Evolutionary conservation across 2,113 vertebrate genomes (phyloP), one percentile per base, ranked within the genome.

Genomic region (Aspidoscelis tigris): DNA sequence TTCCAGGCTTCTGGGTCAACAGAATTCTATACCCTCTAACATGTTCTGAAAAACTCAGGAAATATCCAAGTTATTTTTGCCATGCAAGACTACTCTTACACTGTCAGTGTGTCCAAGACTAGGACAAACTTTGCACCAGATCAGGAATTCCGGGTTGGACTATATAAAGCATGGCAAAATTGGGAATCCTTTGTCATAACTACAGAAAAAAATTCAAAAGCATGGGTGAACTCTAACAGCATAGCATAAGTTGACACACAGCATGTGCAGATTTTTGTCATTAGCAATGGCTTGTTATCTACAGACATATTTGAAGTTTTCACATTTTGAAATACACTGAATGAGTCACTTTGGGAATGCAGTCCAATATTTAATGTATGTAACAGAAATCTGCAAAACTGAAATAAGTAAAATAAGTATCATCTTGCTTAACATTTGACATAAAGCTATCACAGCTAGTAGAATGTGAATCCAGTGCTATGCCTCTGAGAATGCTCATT

Each of bases 401-500:
- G 53, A 82, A 78, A 53, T 69, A 70, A 82, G 72, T 76, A 44
- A 82, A 78, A 53, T 69, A 70, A 82, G 72, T 76, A 24, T 33
- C 44, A 21, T 47, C 64, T 72, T 71, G 68, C 68, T 78, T 84
- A 84, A 50, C 55, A 84, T 79, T 73, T 79, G 76, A 84, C 80
- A 84, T 81, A 90, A 90, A 73, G 64, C 78, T 89, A 16, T 89
- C 71, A 73, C 1, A 69, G 69, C 86, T 93, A 68, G 76, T 74
- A 22, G 78, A 76, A 88, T 80, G 88, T 20, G 88, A 89, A 85
- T 89, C 22, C 9, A 82, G 86, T 91, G 89, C 87, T 88, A 1
- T 91, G 91, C 84, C 84, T 47, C 64, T 43, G 80, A 84, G 87
- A 88, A 91, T 72, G 41, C 0, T 2, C 75, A 71, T 70, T 92